A percentile compares a stretch with the other conserved stretches of the same genome.
Conservation (phyloP, 2,888 invertebrate species). For the Drosophila merina region DNA sequence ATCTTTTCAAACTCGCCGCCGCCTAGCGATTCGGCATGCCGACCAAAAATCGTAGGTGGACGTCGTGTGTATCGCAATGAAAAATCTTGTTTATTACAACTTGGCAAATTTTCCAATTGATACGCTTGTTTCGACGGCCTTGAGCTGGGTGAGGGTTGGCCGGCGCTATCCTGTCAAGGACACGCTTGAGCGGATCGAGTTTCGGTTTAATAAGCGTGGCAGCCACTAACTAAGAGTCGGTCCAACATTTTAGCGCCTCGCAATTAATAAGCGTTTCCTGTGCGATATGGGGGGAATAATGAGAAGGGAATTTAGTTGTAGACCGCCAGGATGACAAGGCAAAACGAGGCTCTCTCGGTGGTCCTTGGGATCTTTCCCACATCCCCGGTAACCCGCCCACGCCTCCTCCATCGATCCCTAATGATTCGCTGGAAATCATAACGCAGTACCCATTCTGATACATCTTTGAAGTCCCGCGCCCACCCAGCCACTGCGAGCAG, state of each 20-base stretch:
- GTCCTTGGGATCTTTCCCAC: conserved; percentile 36
- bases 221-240: conserved; percentile 58
- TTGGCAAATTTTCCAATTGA: conserved; percentile 78
- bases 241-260: conserved; percentile 65
- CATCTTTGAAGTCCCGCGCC: conserved; percentile 60
- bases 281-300: conserved; percentile 2
- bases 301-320: conserved; percentile 64
- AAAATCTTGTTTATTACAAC: conserved; percentile 81
- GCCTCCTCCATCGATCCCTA: conserved; percentile 35
- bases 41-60: conserved; percentile 33
- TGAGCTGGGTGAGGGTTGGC: conserved; percentile 29
- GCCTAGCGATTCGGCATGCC: conserved; percentile 71
- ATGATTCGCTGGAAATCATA: conserved; percentile 70
- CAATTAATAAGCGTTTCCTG: conserved; percentile 54
- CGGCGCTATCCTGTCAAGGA: conserved; percentile 74
- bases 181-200: conserved; percentile 48
- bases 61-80: conserved; percentile 62
- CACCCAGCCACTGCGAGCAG: conserved; percentile 26
- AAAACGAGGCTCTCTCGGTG: conserved; percentile 47
- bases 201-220: conserved; percentile 78
- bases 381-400: conserved; percentile 18
- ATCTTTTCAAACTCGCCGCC: conserved; percentile 72
- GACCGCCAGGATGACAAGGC: conserved; percentile 55
- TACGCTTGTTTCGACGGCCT: conserved; percentile 35
- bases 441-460: conserved; percentile 26